Base-by-base conservation (phyloP, 1,140 invertebrate genomes). In the Pararge aegeria region DNA sequence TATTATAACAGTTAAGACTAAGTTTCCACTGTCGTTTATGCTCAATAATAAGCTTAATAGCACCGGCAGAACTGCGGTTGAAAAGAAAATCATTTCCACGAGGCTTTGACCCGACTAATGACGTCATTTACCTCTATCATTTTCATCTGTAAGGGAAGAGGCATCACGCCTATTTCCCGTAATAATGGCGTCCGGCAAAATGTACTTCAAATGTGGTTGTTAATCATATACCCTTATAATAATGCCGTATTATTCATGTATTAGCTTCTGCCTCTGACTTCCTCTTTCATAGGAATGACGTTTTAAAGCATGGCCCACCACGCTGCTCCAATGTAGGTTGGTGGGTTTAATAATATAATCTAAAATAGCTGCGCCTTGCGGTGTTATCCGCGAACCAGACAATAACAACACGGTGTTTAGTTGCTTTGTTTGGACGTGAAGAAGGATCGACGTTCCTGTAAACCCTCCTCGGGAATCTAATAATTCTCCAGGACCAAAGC, bases 91-190 rank as follows among this genome's bases (percentile, higher is more conserved):
- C 38, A 42, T 42, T 42, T 12, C 7, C 7, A 34, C 30, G 10
- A 34, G 7, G 30, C 38, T 42, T 18, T 42, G 38, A 16, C 16
- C 38, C 16, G 15, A 13, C 38, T 42, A 42, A 18, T 42, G 38
- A 42, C 38, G 38, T 42, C 38, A 42, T 42, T 42, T 42, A 15
- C 38, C 16, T 42, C 5, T 42, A 42, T 18, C 38, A 15, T 42
- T 42, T 42, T 15, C 38, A 42, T 16, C 38, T 42, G 15, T 18
- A 18, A 10, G 18, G 13, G 16, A 42, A 42, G 16, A 16, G 38
- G 16, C 16, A 42, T 42, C 13, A 42, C 13, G 13, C 16, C 38
- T 42, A 16, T 42, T 42, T 16, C 16, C 30, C 30, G 30, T 34
- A 7, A 34, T 34, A 34, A 34, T 34, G n/a, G 30, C 30, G 30